Evolutionary conservation across 2,888 invertebrate genomes (phyloP), one percentile per base, ranked within the genome.

Genomic region (Lepidochrysops patricia): DNA sequence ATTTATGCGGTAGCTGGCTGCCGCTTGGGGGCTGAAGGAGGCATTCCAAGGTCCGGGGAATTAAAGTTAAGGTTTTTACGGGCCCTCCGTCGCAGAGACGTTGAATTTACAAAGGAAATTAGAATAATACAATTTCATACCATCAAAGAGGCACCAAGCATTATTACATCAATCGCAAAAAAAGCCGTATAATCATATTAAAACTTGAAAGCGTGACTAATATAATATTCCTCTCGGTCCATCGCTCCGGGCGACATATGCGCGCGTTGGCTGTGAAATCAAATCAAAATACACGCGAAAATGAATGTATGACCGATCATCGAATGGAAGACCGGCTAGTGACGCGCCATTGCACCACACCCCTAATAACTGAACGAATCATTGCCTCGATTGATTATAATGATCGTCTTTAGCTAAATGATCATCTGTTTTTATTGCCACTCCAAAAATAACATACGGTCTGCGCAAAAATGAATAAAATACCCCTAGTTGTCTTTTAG

Each of bases 231-330:
- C 19, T 62, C 60, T 58, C 63, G 60, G 54, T 43, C 60, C 58
- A 63, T 54, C 62, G 61, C 62, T 56, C 60, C 29, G 61, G 58
- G 64, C 68, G 70, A 66, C 70, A 71, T 71, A 69, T 68, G 70
- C 63, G 64, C 64, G 64, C 64, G 66, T 62, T 56, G 62, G 57
- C 64, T 64, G 70, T 67, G 69, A 68, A 67, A 69, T 68, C 54
- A 65, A 68, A 71, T 69, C 67, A 69, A 68, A 70, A 70, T 67
- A 67, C 50, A 62, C 62, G 60, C 62, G 62, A 64, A 64, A 61
- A 64, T 66, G 67, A 67, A 68, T 68, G 65, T 65, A 67, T 63
- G 65, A 62, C 64, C 50, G 35, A 35, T 35, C 57, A 35, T 35
- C 13, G 49, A 34, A 25, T 35, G 23, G 19, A 25, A n/a, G 37